Conservation (phyloP, 2,888 invertebrate species). For the Carabus problematicus region DNA sequence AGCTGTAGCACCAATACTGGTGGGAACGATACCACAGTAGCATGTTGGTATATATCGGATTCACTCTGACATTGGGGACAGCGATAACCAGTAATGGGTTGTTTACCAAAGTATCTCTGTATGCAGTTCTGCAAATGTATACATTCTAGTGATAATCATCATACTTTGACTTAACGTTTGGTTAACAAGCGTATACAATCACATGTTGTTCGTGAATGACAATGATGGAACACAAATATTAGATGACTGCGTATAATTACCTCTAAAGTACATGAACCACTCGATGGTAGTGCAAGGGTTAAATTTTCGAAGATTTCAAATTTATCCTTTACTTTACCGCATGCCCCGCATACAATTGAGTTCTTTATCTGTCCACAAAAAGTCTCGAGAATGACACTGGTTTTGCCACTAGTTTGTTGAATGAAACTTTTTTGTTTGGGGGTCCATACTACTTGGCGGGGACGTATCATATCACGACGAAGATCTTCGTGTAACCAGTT, state of each 20-base stretch:
- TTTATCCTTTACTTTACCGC: conserved; percentile 66
- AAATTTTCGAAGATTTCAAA: conserved; percentile 72
- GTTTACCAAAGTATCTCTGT: not conserved
- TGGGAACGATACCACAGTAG: not conserved
- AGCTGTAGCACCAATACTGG: conserved; percentile 4
- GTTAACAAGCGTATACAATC: not conserved
- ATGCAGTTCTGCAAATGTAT: not conserved
- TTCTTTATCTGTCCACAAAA: conserved; percentile 72
- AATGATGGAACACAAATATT: not conserved
- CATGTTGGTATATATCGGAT: not conserved
- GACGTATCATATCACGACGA: conserved; percentile 60
- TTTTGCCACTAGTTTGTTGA: conserved; percentile 15
- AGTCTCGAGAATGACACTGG: conserved; percentile 52
- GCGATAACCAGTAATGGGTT: not conserved
- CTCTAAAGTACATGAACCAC: conserved; percentile 60
- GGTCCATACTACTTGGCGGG: conserved; percentile 19
- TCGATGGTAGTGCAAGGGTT: conserved; percentile 65
- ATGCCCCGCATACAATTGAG: conserved; percentile 65
- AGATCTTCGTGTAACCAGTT: conserved; percentile 72
- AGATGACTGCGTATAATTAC: conserved; percentile 55
- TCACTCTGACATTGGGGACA: not conserved
- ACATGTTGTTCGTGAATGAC: not conserved
- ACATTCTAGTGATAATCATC: too few relatives aligned
- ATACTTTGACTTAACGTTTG: too few relatives aligned
- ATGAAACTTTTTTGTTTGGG: conserved; percentile 23